phyloP scores from a whole-genome alignment of 2,888 invertebrate genomes.

The Mimas tiliae region DNA sequence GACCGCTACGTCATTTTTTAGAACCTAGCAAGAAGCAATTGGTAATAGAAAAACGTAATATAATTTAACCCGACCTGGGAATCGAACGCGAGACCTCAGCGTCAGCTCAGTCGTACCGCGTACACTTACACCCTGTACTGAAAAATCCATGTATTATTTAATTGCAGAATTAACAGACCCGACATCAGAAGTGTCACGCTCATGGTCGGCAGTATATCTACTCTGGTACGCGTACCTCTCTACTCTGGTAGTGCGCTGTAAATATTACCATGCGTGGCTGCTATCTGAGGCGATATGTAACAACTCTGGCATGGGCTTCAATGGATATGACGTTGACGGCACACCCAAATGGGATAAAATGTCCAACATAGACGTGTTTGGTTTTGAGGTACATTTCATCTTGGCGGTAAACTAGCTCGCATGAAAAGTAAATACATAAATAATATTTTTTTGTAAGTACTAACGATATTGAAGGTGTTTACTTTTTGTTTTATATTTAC shows the following conservation, averaged over 20 bases:
- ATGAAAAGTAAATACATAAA: too few relatives aligned
- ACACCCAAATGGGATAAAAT: conserved; percentile 95
- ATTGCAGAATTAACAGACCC: conserved; percentile 71
- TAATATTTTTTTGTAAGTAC: too few relatives aligned
- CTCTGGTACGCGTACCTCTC: conserved; percentile 90
- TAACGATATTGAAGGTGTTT: too few relatives aligned
- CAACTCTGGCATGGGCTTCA: conserved; percentile 96
- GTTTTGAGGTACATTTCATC: conserved; percentile 90
- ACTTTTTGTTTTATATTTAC: too few relatives aligned
- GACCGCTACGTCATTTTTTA: too few relatives aligned
- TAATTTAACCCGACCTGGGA: too few relatives aligned
- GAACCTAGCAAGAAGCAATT: too few relatives aligned
- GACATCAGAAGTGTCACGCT: conserved; percentile 72
- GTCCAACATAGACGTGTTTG: conserved; percentile 94
- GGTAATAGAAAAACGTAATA: too few relatives aligned
- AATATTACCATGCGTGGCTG: conserved; percentile 99
- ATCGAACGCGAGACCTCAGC: too few relatives aligned
- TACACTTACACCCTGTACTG: too few relatives aligned
- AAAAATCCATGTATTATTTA: not conserved
- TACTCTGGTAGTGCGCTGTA: conserved; percentile 92
- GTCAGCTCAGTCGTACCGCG: too few relatives aligned
- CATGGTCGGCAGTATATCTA: conserved; percentile 78
- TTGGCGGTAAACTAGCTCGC: not conserved
- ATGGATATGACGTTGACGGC: conserved; percentile 91
- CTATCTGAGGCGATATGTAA: conserved; percentile 98